Base-by-base conservation (phyloP, 2,113 vertebrate genomes). In the Columba livia region DNA sequence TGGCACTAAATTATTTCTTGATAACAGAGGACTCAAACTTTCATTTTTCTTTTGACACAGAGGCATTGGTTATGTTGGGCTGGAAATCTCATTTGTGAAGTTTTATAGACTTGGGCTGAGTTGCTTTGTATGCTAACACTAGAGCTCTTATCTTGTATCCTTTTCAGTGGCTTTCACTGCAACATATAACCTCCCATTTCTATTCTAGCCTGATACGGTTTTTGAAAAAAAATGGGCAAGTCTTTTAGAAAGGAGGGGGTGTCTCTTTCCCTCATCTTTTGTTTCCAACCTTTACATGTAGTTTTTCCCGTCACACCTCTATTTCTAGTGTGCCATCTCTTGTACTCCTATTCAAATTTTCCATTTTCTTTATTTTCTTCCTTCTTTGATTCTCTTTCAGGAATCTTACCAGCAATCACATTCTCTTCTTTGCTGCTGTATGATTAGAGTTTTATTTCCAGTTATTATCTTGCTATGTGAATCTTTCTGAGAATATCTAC, bases 81-180 rank as follows among this genome's bases (percentile, higher is more conserved):
- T 70, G 69, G 61, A 86, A 89, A 94, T 79, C 50, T 94, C 53
- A 72, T 90, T 94, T 94, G 26, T 84, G 83, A 69, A 89, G 36
- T 79, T 88, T 85, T 70, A 58, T 40, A 66, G 69, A 57, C 36
- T 62, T n/a, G 19, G 50, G 17, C 53, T 73, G 71, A 77, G 75
- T 19, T 0, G 2, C 34, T 89, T 94, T 89, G 14, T 60, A 61
- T 78, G 47, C 32, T 92, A 74, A 56, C 74, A 67, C 44, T 38
- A 66, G 20, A 83, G 29, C 40, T 84, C 48, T 91, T 87, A 57
- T 85, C 73, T 74, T 40, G 28, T 60, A 64, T 87, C 56, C 13
- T 94, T 83, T 89, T 81, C 57, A 38, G 29, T 93, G 65, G 34
- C 31, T 96, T 91, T 73, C 71, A 77, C 29, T 3, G 19, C 17